Percentiles rank a stretch among this genome's conserved stretches.
Evolutionary conservation across 2,113 vertebrate species (phyloP).

Genomic region (Mus spicilegus): DNA sequence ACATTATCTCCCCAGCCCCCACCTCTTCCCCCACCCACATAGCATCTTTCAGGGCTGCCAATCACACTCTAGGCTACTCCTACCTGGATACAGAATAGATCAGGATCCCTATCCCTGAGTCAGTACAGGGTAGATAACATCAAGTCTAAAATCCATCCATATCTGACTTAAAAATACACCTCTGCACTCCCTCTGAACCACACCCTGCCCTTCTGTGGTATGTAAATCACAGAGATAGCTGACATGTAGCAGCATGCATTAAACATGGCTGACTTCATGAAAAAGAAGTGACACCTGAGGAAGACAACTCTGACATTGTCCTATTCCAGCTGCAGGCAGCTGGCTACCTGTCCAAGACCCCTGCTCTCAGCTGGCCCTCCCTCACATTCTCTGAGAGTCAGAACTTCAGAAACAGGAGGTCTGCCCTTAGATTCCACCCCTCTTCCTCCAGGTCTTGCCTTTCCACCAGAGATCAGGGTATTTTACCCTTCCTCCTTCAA

Average conservation of each 20-base stretch:
- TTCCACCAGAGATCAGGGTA: neutral
- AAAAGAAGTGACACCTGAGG: conserved; percentile 10
- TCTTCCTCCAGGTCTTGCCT: neutral
- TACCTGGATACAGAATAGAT: neutral
- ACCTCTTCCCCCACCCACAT: neutral
- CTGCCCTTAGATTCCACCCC: neutral
- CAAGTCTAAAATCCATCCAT: neutral
- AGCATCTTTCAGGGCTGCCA: neutral
- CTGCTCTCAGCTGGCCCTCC: neutral
- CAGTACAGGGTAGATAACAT: neutral
- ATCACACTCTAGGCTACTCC: neutral
- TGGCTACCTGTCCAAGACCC: neutral
- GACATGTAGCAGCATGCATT: neutral
- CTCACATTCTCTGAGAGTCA: neutral
- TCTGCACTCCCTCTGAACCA: conserved; percentile 34
- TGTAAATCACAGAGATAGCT: neutral
- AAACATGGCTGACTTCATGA: conserved; percentile 1
- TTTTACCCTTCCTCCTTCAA: neutral
- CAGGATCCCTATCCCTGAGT: neutral
- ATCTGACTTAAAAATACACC: neutral
- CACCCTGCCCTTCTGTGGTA: neutral
- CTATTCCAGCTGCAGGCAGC: neutral
- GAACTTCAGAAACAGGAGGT: neutral
- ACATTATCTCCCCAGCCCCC: neutral
- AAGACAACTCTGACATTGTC: neutral